A percentile compares a stretch with the other conserved stretches of the same genome.
These are phyloP conservation scores for Crenichthys baileyi DNA, from an alignment of 2,797 vertebrate species.

Conservation along the genomic window DNA sequence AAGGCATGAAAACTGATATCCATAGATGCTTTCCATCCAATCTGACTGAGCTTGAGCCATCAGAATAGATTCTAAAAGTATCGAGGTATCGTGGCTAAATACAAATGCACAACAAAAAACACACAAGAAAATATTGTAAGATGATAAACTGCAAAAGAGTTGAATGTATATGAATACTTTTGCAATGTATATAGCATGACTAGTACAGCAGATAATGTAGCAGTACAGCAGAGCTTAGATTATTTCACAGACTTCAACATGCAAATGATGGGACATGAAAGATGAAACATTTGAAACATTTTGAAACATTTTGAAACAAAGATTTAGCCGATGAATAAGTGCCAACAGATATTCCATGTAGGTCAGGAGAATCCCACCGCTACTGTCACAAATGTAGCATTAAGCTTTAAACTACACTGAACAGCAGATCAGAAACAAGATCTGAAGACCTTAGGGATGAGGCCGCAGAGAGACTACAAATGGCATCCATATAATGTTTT, in stretches of 20 bases:
- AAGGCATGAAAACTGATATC: background rate
- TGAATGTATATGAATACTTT: background rate
- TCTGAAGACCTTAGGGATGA: background rate
- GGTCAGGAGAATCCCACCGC: slow-evolving; percentile 4
- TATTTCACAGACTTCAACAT: background rate
- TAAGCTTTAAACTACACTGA: background rate
- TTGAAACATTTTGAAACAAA: slow-evolving; percentile 1
- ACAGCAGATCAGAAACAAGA: slow-evolving; percentile 10
- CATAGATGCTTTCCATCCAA: background rate
- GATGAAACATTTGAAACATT: background rate
- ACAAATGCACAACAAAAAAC: too few relatives aligned
- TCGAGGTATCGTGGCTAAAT: too few relatives aligned
- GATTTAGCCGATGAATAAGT: background rate
- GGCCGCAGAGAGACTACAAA: background rate
- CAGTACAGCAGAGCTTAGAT: too few relatives aligned
- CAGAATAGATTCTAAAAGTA: too few relatives aligned
- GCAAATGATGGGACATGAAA: background rate
- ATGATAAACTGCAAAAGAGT: background rate
- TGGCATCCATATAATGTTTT: background rate
- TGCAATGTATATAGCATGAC: background rate
- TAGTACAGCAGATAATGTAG: background rate
- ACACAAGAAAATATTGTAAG: background rate
- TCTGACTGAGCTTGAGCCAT: background rate
- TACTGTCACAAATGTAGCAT: background rate
- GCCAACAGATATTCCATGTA: background rate